Percentiles rank a stretch among this genome's conserved stretches.
These are phyloP conservation scores for Drosophila mojavensis DNA, from an alignment of 1,140 invertebrate genomes.

Conservation along the genomic window DNA sequence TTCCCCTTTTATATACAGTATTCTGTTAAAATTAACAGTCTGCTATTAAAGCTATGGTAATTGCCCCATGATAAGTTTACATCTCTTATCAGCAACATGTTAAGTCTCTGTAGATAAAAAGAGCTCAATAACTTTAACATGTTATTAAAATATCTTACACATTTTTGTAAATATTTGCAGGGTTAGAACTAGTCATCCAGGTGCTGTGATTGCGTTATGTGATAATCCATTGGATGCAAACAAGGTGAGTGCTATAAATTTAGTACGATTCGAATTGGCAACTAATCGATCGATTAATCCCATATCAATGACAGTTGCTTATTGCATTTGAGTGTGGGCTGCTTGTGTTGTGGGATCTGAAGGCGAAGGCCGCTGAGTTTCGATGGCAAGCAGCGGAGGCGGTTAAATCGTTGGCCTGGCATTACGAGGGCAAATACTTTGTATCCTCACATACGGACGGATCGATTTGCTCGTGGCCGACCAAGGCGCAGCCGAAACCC, in stretches of 20 bases:
- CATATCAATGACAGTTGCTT: slow-evolving; percentile 88
- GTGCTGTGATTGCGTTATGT: slow-evolving; percentile 96
- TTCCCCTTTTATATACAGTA: too few relatives aligned
- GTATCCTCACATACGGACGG: slow-evolving; percentile 98
- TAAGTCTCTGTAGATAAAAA: neutral
- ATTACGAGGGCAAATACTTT: slow-evolving; percentile 99
- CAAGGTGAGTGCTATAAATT: slow-evolving; percentile 88
- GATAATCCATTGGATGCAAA: slow-evolving; percentile 97
- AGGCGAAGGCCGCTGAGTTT: slow-evolving; percentile 91
- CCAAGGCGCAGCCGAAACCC: slow-evolving; percentile 90
- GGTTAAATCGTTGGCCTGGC: slow-evolving; percentile 96
- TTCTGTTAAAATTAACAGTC: neutral
- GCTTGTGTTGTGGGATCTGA: slow-evolving; percentile 98
- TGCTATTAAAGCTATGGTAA: too few relatives aligned
- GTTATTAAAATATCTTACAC: neutral
- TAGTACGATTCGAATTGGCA: neutral
- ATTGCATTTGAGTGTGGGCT: slow-evolving; percentile 98
- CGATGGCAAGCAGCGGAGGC: slow-evolving; percentile 92
- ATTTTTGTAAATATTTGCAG: slow-evolving; percentile 85
- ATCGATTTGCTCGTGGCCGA: slow-evolving; percentile 95
- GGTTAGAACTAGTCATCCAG: slow-evolving; percentile 96
- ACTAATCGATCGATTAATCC: too few relatives aligned
- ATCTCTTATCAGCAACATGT: neutral
- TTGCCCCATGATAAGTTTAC: too few relatives aligned
- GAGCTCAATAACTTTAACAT: neutral